Conservation (phyloP, 1,140 invertebrate species). For the Plectrocnemia conspersa region DNA sequence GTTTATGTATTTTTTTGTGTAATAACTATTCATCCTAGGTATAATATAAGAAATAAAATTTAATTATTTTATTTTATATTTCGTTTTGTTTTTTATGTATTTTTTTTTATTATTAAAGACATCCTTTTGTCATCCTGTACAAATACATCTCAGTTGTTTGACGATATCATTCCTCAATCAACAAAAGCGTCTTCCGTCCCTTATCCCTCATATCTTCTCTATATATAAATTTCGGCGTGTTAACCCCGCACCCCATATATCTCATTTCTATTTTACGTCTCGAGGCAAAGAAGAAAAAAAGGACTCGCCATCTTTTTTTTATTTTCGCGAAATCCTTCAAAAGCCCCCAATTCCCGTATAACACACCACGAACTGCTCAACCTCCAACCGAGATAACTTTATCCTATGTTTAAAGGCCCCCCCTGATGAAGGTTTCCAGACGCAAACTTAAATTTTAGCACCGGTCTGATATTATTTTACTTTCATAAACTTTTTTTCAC, state of each 20-base stretch:
- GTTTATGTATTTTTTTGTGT: no score
- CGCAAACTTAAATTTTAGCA: conserved; percentile 14
- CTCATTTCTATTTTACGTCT: conserved; percentile 7
- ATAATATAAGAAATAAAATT: no score
- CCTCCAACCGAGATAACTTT: conserved; percentile 18
- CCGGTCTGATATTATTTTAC: conserved; percentile 17
- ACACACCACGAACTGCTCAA: conserved; percentile 19
- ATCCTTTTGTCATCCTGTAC: no score
- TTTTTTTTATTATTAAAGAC: no score
- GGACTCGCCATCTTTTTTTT: conserved; percentile 6
- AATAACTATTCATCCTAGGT: no score
- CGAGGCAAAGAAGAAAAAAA: no score
- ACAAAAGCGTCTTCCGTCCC: no score
- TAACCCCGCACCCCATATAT: conserved; percentile 9
- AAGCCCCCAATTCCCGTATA: conserved; percentile 13
- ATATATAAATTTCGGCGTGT: conserved; percentile 12
- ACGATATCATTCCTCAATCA: no score
- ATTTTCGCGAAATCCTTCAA: conserved; percentile 16
- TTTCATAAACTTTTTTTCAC: no score
- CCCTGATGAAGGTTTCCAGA: conserved; percentile 15
- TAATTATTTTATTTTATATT: no score
- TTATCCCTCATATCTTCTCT: not conserved
- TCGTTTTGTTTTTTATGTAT: no score
- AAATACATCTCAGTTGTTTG: no score
- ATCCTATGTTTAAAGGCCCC: conserved; percentile 16